These are phyloP conservation scores for Morpho deidamia DNA, from an alignment of 2,888 invertebrate genomes.

Conservation along the genomic window DNA sequence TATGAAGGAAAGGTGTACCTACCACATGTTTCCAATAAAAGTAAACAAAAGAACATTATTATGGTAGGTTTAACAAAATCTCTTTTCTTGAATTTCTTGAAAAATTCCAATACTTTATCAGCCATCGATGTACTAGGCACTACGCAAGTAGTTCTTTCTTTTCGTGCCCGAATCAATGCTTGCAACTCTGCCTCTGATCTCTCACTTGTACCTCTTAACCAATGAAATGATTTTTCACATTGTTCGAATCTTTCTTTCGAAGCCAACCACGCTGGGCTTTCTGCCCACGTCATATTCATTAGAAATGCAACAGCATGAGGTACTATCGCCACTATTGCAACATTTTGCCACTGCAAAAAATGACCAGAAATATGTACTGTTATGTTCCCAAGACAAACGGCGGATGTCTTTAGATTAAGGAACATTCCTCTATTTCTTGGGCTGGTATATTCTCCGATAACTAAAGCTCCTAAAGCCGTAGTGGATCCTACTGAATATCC, in stretches of 20 bases:
- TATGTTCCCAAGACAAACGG: slow-evolving; percentile 42
- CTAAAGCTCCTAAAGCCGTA: slow-evolving; percentile 41
- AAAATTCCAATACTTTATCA: slow-evolving; percentile 18
- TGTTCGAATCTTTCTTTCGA: slow-evolving; percentile 38
- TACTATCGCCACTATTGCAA: slow-evolving; percentile 28
- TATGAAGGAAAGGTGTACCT: slow-evolving; percentile 47
- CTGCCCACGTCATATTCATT: slow-evolving; percentile 37
- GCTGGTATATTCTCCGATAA: slow-evolving; percentile 50
- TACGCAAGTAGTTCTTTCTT: slow-evolving; percentile 23
- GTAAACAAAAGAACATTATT: slow-evolving; percentile 30
- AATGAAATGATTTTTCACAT: slow-evolving; percentile 34
- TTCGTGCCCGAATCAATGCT: slow-evolving; percentile 41
- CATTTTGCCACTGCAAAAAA: slow-evolving; percentile 38
- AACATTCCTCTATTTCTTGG: slow-evolving; percentile 50
- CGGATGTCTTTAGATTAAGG: slow-evolving; percentile 46
- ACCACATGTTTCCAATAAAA: slow-evolving; percentile 37
- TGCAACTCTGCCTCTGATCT: slow-evolving; percentile 34
- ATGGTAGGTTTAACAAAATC: slow-evolving; percentile 36
- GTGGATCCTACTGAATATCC: slow-evolving; percentile 41
- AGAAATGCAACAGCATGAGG: slow-evolving; percentile 23
- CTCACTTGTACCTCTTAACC: slow-evolving; percentile 56
- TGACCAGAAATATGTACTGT: slow-evolving; percentile 38
- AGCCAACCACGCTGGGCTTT: slow-evolving; percentile 42
- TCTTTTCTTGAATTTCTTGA: slow-evolving; percentile 26
- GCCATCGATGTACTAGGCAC: slow-evolving; percentile 15